Evolutionary conservation across 1,140 invertebrate genomes (phyloP).

Genomic region (Mycetomoellerius zeteki): DNA sequence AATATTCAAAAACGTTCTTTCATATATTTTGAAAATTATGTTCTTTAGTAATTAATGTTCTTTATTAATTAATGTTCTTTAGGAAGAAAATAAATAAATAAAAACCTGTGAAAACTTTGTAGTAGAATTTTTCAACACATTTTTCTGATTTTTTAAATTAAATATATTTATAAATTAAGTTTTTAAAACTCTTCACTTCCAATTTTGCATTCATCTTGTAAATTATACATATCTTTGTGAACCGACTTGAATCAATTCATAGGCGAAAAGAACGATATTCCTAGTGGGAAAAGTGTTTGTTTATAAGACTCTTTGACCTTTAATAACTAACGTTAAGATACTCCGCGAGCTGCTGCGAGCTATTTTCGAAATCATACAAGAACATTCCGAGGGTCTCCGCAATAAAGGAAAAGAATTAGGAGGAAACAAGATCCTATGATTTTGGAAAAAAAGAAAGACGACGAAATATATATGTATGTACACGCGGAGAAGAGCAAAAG

Average conservation of each 20-base stretch:
- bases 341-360: slow-evolving; percentile 71
- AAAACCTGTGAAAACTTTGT: not conserved
- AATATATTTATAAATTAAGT: slow-evolving; percentile 14
- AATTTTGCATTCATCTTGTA: not conserved
- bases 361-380: slow-evolving; percentile 52
- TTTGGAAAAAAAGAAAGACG: slow-evolving; percentile 70
- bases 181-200: not conserved
- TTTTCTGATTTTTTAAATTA: not conserved
- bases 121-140: not conserved
- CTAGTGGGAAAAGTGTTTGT: slow-evolving; percentile 51
- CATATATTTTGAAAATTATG: not conserved
- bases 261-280: slow-evolving; percentile 3
- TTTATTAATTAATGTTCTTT: no score
- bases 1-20: slow-evolving; percentile 32
- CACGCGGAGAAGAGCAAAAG: slow-evolving; percentile 23
- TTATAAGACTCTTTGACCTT: slow-evolving; percentile 82
- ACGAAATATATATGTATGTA: slow-evolving; percentile 39
- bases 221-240: not conserved
- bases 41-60: no score
- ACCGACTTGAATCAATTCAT: not conserved
- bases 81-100: not conserved
- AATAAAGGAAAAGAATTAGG: slow-evolving; percentile 50
- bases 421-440: slow-evolving; percentile 4
- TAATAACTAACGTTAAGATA: slow-evolving; percentile 82
- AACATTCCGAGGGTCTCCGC: slow-evolving; percentile 65